Base-by-base conservation (phyloP, 2,888 invertebrate genomes). In the Hydroisotoma schaefferi region DNA sequence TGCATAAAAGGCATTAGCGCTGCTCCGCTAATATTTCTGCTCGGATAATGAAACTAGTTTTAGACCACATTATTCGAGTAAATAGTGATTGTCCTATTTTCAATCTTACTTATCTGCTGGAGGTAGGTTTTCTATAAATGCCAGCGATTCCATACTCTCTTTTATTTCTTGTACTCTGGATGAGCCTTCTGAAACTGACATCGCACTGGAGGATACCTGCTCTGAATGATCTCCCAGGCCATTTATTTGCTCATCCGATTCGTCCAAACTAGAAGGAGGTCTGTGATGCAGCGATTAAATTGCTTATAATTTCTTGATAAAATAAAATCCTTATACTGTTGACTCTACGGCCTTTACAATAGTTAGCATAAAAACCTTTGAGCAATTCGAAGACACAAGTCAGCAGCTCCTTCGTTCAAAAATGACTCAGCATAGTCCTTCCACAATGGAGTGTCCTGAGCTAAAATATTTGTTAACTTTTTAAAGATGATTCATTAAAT, bases 1-100 rank as follows among this genome's bases (percentile, higher is more conserved):
- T 52, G 52, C 5, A 52, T 25, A 18, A 52, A 22, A 6, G 52
- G 52, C 33, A 52, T 6, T 18, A 52, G 5, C 6, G 52, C 52
- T 22, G 37, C 26, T 3, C 33, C 22, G 10, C 18, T 23, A 5
- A 49, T 6, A 20, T 28, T 49, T 20, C 49, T 49, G 33, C 33
- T n/a, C n/a, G n/a, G n/a, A n/a, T n/a, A n/a, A n/a, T n/a, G n/a
- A n/a, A n/a, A n/a, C n/a, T n/a, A n/a, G n/a, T n/a, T n/a, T n/a
- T n/a, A n/a, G n/a, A n/a, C n/a, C n/a, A n/a, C n/a, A n/a, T n/a
- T n/a, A n/a, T n/a, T n/a, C n/a, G n/a, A n/a, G n/a, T n/a, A n/a
- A n/a, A n/a, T n/a, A n/a, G n/a, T n/a, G n/a, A n/a, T n/a, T n/a
- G n/a, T n/a, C n/a, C n/a, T n/a, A n/a, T n/a, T n/a, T n/a, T n/a